Evolutionary conservation across 1,140 invertebrate genomes (phyloP).

Genomic region (Drosophila chauvacae): DNA sequence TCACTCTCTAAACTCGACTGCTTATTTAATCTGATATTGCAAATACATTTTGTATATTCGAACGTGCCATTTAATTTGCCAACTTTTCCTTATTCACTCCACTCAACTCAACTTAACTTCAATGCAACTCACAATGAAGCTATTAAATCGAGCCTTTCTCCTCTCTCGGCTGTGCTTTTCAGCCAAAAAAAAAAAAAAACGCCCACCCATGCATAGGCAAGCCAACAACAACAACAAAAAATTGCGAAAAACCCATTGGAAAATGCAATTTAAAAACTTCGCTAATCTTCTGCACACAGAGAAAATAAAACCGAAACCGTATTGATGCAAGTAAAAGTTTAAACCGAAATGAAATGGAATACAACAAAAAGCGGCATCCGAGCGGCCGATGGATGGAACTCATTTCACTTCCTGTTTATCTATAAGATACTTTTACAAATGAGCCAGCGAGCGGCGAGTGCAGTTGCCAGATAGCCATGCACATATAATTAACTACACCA

Average conservation of each 20-base stretch:
- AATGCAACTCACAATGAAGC: conserved; percentile 37
- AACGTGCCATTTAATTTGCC: conserved; percentile 41
- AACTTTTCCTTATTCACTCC: conserved; percentile 33
- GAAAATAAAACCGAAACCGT: conserved; percentile 30
- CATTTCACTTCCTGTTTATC: conserved; percentile 72
- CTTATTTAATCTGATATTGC: conserved; percentile 31
- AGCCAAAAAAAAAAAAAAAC: conserved; percentile 21
- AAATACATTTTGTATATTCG: conserved; percentile 20
- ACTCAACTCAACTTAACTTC: conserved; percentile 3
- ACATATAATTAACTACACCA: conserved; percentile 65
- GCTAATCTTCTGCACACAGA: conserved; percentile 21
- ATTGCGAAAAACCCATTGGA: conserved; percentile 24
- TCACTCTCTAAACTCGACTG: conserved; percentile 8
- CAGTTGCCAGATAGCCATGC: conserved; percentile 53
- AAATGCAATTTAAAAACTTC: conserved; percentile 40
- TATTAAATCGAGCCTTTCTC: conserved; percentile 48
- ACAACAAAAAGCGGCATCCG: conserved; percentile 32
- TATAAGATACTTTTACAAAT: conserved; percentile 67
- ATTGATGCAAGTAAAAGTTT: conserved; percentile 63
- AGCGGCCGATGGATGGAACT: conserved; percentile 25
- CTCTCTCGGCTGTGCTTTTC: conserved; percentile 16
- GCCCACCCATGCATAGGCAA: conserved; percentile 41
- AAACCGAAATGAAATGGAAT: conserved; percentile 42
- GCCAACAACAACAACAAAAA: background rate
- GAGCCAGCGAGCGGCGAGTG: conserved; percentile 27